Percentiles rank a stretch among this genome's conserved stretches.
phyloP scores from a whole-genome alignment of 1,140 invertebrate genomes.

The Onthophagus taurus region DNA sequence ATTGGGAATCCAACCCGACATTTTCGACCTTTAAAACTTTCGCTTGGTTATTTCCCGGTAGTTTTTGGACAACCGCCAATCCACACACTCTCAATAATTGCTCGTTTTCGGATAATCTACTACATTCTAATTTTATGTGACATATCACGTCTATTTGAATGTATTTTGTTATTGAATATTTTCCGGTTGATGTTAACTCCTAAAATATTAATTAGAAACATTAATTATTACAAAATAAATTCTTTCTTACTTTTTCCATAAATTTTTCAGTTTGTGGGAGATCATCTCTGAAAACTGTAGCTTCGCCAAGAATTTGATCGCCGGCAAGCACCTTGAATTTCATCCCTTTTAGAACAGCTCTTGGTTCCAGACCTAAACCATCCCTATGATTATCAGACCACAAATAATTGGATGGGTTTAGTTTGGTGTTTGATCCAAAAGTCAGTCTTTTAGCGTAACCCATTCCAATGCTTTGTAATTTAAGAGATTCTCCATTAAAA shows the following conservation, averaged over 20 bases:
- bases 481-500: slow-evolving; percentile 53
- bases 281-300: slow-evolving; percentile 53
- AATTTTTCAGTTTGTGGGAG: slow-evolving; percentile 51
- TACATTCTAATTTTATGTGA: slow-evolving; percentile 48
- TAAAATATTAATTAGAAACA: slow-evolving; percentile 14
- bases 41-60: slow-evolving; percentile 41
- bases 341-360: slow-evolving; percentile 54
- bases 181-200: slow-evolving; percentile 27
- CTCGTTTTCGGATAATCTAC: slow-evolving; percentile 45
- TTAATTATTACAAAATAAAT: slow-evolving; percentile 2
- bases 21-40: slow-evolving; percentile 50
- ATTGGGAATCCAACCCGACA: slow-evolving; percentile 55
- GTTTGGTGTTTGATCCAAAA: slow-evolving; percentile 56
- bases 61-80: slow-evolving; percentile 51
- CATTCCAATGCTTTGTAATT: slow-evolving; percentile 57
- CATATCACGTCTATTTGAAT: slow-evolving; percentile 57
- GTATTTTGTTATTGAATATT: slow-evolving; percentile 48
- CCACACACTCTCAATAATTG: slow-evolving; percentile 55
- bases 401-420: slow-evolving; percentile 58
- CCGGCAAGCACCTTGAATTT: slow-evolving; percentile 51
- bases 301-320: slow-evolving; percentile 49
- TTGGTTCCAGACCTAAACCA: slow-evolving; percentile 58
- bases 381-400: slow-evolving; percentile 71
- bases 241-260: slow-evolving; percentile 42
- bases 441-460: slow-evolving; percentile 70